Conservation (phyloP, 2,888 invertebrate genomes). For the Ectropis crepuscularia region DNA sequence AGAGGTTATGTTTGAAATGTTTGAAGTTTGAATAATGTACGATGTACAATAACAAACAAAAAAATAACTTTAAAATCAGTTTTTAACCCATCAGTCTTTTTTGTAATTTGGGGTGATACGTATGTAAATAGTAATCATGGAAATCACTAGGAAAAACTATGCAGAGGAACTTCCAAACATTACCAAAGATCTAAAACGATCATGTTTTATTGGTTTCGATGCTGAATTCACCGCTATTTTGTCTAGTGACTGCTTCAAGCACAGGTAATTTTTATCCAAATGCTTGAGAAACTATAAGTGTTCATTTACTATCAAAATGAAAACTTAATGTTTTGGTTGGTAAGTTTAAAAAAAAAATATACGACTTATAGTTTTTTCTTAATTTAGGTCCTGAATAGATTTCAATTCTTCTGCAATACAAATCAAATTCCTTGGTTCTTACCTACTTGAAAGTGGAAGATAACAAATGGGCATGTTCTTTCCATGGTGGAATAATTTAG, state of each 20-base stretch:
- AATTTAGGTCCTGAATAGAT: too few species aligned
- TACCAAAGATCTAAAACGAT: slow-evolving; percentile 79
- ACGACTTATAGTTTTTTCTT: too few species aligned
- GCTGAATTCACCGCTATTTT: slow-evolving; percentile 88
- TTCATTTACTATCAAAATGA: too few species aligned
- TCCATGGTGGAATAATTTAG: too few species aligned
- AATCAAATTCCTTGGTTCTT: too few species aligned
- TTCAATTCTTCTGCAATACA: too few species aligned
- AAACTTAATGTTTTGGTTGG: too few species aligned
- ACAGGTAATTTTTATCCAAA: slow-evolving; percentile 70
- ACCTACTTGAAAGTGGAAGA: too few species aligned
- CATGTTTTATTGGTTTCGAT: slow-evolving; percentile 88
- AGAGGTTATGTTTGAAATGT: neutral
- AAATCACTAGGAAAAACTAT: slow-evolving; percentile 87
- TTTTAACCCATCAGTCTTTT: neutral
- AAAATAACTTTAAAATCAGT: too few species aligned
- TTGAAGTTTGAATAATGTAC: neutral
- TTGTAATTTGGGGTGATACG: neutral
- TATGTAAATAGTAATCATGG: slow-evolving; percentile 74
- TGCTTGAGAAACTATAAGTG: too few species aligned
- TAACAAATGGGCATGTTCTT: too few species aligned
- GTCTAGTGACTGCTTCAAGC: slow-evolving; percentile 70
- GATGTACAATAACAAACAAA: neutral
- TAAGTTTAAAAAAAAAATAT: too few species aligned
- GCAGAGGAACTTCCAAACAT: slow-evolving; percentile 82